Evolutionary conservation across 2,113 vertebrate species (phyloP).

Genomic region (Barbus barbus): DNA sequence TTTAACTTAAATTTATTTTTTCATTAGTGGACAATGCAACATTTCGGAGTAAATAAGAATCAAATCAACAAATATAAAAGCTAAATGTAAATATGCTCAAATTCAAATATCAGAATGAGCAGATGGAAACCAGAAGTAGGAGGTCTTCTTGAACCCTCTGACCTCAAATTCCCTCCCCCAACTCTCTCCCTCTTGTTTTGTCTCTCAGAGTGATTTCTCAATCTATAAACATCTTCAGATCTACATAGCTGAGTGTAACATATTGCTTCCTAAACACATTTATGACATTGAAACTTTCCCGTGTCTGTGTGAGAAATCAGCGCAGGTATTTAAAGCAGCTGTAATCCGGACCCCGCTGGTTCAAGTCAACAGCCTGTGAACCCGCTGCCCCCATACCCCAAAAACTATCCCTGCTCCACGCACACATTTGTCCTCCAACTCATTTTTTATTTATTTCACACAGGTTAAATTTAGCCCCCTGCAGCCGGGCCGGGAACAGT

Average conservation of each 20-base stretch:
- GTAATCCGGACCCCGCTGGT: conserved; percentile 20
- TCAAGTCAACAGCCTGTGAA: conserved; percentile 46
- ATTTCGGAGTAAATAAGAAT: background rate
- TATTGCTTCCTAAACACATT: background rate
- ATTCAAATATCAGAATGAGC: conserved; percentile 12
- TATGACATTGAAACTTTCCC: background rate
- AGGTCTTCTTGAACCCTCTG: background rate
- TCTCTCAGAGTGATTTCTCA: background rate
- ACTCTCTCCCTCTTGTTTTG: background rate
- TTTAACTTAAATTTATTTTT: too few species aligned
- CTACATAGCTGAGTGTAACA: background rate
- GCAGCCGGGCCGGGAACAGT: conserved; percentile 60
- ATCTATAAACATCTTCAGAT: background rate
- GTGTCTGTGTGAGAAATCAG: background rate
- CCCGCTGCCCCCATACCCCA: conserved; percentile 39
- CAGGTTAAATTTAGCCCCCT: conserved; percentile 71
- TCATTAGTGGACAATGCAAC: background rate
- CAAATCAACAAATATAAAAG: background rate
- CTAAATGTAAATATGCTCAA: conserved; percentile 37
- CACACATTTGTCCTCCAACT: conserved; percentile 35
- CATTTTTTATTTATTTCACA: conserved; percentile 76
- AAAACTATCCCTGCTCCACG: conserved; percentile 39
- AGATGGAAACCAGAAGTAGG: conserved; percentile 3
- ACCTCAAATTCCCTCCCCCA: background rate
- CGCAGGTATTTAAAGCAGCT: conserved; percentile 33